Base-by-base conservation (phyloP, 2,888 invertebrate genomes). In the Diarsia dahlii region DNA sequence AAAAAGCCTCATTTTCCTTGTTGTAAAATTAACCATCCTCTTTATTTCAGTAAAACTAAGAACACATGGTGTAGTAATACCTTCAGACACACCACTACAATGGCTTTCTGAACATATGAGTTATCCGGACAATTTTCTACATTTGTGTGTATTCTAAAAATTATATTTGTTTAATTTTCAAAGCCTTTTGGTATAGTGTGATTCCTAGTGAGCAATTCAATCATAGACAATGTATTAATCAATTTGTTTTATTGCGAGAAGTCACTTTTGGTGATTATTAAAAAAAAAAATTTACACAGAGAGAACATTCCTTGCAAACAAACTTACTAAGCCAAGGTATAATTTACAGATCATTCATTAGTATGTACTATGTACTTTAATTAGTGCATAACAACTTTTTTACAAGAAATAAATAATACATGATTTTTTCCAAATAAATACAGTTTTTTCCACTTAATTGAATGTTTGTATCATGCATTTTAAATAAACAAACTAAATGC, bases 51-150 rank as follows among this genome's bases (percentile, higher is more conserved):
- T 98, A 82, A 97, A 97, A 90, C 96, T 98, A 66, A 97, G 98
- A 88, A 98, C 98, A 46, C 99, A 99, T 94, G 99, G 99, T 39
- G 98, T 99, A 89, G 97, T 97, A 86, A 97, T 99, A 73, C 99
- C 99, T 4, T 90, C 97, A 81, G 98, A 99, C 82, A 99, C 99
- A 15, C 99, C 99, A 18, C 94, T 99, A 15, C 99, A 99, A 91
- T 99, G 99, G 99, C 97, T 99, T 95, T 99, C 99, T 39, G 99
- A 99, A 95, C 99, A 99, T 94, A 97, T 99, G 90, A 99, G 99
- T 93, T 99, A 99, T 95, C 99, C 99, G 0, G 99, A 99, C 94
- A 99, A 99, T 96, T 99, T 99, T 95, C 96, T 99, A 83, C 99
- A 99, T 97, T 97, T 99, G 88, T 98, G 98, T 92, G 92, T 98